Evolutionary conservation across 1,140 invertebrate species (phyloP), one percentile per base, ranked within the genome.

Genomic region (Drosophila sp.): DNA sequence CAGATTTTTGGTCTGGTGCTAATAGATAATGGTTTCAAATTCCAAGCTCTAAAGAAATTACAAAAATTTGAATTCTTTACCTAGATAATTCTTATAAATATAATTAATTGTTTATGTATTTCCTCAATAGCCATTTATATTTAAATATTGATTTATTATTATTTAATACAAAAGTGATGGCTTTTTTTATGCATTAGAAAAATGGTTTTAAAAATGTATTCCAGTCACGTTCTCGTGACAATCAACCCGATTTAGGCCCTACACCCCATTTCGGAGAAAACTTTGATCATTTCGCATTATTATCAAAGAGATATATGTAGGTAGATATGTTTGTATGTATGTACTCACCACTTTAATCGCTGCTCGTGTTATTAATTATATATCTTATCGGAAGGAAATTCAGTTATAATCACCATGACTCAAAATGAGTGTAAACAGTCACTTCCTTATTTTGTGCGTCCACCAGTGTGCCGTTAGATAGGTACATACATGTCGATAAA

Each of bases 281-380:
- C 32, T 50, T 60, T 75, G 66, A 75, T 68, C 60, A 54, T 75
- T 75, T 41, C 57, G 71, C 23, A 64, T 75, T 68, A 50, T 50
- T 23, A 75, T 50, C 64, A 68, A 40, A 75, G 33, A 56, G 64
- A 29, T 35, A 1, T 8, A 35, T 2, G 17, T 17, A 17, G 17
- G 17, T 17, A 56, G 64, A 29, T 35, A 1, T 8, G 8, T 2
- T 30, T 35, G 33, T 38, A 38, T 35, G 10, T 38, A 10, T 38
- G 10, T 57, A 68, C 75, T 75, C 61, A 57, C 60, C 67, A 38
- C 35, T 58, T 56, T 25, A 69, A 69, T 10, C 4, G 23, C 56
- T 40, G 57, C 67, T 40, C 38, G 55, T 66, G 72, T 27, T 72
- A 60, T 47, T 40, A 63, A 54, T 38, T 66, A 70, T 44, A 27